Base-by-base conservation (phyloP, 2,797 vertebrate genomes). In the Protonibea diacanthus region DNA sequence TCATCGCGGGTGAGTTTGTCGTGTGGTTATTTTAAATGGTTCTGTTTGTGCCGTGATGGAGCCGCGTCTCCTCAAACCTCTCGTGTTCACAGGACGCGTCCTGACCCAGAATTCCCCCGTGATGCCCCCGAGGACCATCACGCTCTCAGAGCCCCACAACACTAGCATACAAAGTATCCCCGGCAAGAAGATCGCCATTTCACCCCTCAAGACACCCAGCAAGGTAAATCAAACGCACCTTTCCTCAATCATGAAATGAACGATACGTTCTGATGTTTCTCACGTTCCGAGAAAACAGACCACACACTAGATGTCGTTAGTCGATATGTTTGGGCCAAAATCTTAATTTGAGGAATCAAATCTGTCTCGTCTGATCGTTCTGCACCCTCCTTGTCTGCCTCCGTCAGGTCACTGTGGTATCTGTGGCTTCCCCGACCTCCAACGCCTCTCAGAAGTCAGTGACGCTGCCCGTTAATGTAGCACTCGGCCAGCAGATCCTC, bases 131-230 rank as follows among this genome's bases (percentile, higher is more conserved):
- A 97, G 97, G 92, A 96, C 96, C 76, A 96, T 99, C 81, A 95
- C 96, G 0, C 95, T 99, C 65, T 94, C 97, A 0, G 98, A 99
- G 78, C 91, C 96, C 66, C 88, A 97, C 91, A 96, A 90, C 93
- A 93, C 96, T 51, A 91, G 92, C 62, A 70, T 96, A 49, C 96
- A 96, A 53, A 97, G 95, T 88, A 92, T 97, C 45, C 90, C 96
- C 9, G 96, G 96, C 59, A 99, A 97, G 93, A 99, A 99, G 95
- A 98, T 99, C 64, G 98, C 98, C 55, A 99, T 99, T 88, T 99
- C 98, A 0, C 98, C 98, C 14, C 95, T 99, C 38, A 99, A 99
- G 92, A 97, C 97, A 56, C 97, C 98, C 87, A 97, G 97, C 95
- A 99, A 99, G 97, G 98, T 99, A 69, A 75, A 45, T 0, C 5